phyloP scores from a whole-genome alignment of 2,888 invertebrate genomes.

The Cerceris ruficornis region DNA sequence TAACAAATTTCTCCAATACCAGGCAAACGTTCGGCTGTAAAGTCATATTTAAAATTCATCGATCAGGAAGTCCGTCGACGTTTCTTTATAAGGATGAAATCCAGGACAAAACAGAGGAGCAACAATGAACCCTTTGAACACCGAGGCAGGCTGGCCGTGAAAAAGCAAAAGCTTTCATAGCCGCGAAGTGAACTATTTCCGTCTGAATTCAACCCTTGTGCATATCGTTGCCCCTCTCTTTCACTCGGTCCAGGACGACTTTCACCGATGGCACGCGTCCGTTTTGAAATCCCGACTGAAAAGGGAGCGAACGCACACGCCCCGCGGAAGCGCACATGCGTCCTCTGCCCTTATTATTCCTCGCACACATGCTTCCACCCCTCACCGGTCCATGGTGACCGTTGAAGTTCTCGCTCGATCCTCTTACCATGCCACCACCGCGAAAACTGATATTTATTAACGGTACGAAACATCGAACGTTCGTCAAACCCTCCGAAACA shows the following conservation, averaged over 20 bases:
- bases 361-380: slow-evolving; percentile 61
- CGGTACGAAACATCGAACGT: neutral
- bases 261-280: slow-evolving; percentile 74
- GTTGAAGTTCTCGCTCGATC: slow-evolving; percentile 50
- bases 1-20: no score
- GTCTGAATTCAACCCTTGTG: slow-evolving; percentile 60
- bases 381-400: slow-evolving; percentile 55
- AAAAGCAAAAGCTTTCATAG: slow-evolving; percentile 56
- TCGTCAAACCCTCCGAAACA: neutral
- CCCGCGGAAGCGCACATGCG: slow-evolving; percentile 63
- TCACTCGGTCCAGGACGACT: slow-evolving; percentile 66
- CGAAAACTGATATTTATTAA: slow-evolving; percentile 32
- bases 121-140: slow-evolving; percentile 58
- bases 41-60: neutral
- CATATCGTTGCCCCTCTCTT: slow-evolving; percentile 53
- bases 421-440: neutral
- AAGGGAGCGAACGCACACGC: slow-evolving; percentile 61
- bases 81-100: slow-evolving; percentile 11
- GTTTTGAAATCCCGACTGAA: slow-evolving; percentile 61
- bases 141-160: slow-evolving; percentile 49
- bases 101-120: slow-evolving; percentile 21
- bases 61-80: neutral
- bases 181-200: slow-evolving; percentile 57
- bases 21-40: no score
- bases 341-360: slow-evolving; percentile 60